Conservation (phyloP, 2,113 vertebrate genomes). For the Chloebia gouldiae region DNA sequence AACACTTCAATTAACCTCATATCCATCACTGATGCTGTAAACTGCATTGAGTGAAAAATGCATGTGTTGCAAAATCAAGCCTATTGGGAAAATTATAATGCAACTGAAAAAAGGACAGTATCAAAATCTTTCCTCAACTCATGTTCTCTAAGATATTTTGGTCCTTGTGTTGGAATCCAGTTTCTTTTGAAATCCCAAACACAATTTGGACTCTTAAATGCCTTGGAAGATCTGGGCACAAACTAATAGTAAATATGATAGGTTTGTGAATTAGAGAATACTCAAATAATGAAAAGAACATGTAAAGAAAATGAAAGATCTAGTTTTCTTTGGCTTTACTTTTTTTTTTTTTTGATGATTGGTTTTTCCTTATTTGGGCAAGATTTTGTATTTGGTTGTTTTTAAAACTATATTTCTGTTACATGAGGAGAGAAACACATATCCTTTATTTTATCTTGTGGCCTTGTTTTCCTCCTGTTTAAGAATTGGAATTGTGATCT, state of each 20-base stretch:
- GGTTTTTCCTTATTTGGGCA: not conserved
- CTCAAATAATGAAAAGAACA: not conserved
- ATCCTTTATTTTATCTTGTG: not conserved
- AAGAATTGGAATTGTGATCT: not conserved
- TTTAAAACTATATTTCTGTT: not conserved
- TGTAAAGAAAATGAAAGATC: not conserved
- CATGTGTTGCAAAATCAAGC: not conserved
- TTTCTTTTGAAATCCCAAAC: not conserved
- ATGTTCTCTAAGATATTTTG: not conserved
- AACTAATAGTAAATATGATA: not conserved
- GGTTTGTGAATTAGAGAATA: not conserved
- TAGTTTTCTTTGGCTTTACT: not conserved
- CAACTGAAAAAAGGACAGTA: not conserved
- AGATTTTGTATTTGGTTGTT: not conserved
- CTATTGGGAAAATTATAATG: not conserved
- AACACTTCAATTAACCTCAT: not conserved
- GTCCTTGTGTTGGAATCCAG: rapidly evolving
- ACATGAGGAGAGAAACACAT: not conserved
- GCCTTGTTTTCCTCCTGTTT: not conserved
- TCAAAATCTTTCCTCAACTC: not conserved
- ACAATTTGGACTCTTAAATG: not conserved
- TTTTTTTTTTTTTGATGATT: not conserved
- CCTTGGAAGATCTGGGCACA: not conserved
- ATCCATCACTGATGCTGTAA: not conserved
- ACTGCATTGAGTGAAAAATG: not conserved